phyloP scores from a whole-genome alignment of 2,797 vertebrate genomes.

The Loriculus beryllinus region DNA sequence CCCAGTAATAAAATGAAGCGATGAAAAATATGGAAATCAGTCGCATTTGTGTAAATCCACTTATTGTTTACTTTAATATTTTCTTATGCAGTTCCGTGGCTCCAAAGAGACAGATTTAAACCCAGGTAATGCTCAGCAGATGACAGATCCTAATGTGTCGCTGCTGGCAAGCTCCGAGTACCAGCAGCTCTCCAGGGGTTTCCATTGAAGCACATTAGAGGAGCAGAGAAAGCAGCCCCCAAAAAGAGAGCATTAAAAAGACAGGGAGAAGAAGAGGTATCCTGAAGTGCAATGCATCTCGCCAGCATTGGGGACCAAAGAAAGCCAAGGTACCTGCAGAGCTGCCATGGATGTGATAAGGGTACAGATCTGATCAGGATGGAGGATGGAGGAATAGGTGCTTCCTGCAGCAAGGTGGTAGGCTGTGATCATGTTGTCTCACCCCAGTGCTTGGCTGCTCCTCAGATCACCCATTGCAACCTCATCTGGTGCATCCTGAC shows the following conservation, averaged over 20 bases:
- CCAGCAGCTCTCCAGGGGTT: conserved; percentile 13
- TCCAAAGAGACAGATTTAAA: conserved; percentile 73
- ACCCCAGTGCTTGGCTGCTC: accelerated
- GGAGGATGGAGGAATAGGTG: not conserved
- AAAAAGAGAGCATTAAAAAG: not conserved
- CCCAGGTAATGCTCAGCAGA: conserved; percentile 57
- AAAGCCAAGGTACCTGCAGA: accelerated
- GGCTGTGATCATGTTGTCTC: accelerated
- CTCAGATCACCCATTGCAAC: not conserved
- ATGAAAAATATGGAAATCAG: conserved; percentile 77
- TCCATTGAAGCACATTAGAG: conserved; percentile 30
- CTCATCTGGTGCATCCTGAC: not conserved
- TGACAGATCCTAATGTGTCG: conserved; percentile 47
- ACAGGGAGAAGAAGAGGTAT: not conserved
- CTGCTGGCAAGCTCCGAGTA: not conserved
- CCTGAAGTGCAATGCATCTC: not conserved
- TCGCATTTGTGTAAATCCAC: conserved; percentile 73
- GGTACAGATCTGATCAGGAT: not conserved
- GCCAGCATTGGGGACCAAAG: accelerated
- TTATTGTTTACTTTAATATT: conserved; percentile 74
- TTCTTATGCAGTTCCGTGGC: conserved; percentile 40
- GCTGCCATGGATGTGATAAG: accelerated
- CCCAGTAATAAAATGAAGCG: conserved; percentile 72
- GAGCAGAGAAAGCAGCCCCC: not conserved
- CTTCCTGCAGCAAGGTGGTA: accelerated